Evolutionary conservation across 2,888 invertebrate genomes (phyloP), one percentile per base, ranked within the genome.

Genomic region (Megaustenia siamemsis): DNA sequence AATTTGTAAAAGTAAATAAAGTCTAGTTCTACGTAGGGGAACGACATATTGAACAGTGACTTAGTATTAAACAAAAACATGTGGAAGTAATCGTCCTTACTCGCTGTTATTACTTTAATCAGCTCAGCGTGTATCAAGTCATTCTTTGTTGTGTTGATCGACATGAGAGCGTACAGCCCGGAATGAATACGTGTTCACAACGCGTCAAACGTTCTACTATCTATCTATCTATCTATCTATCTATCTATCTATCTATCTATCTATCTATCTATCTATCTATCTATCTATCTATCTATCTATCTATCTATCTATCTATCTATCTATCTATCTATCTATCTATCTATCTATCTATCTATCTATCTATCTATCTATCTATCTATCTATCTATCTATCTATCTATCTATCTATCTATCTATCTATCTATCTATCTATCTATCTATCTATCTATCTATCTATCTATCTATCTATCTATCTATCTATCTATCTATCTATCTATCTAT

Each of bases 401-500:
- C 24, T 56, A 32, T 21, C n/a, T 38, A 10, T 12, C 76, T 56
- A 32, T 56, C 76, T 76, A 32, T 56, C 75, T 75, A n/a, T 75
- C 75, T 75, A 35, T 56, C 35, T 53, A 28, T 56, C 76, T 56
- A 32, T 56, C 53, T 56, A 38, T 56, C 76, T 56, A 32, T 56
- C 53, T 56, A 15, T 76, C 76, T 76, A 32, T 76, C 53, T 76
- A 32, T 76, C 53, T 76, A 32, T 76, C 76, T 76, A 32, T 76
- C 56, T 76, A 28, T 53, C 35, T 73, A 40, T 76, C 76, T 76
- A 32, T 76, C 53, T 76, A 32, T 76, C 83, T 83, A n/a, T 83
- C 78, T 83, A n/a, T 83, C 69, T 78, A 32, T 78, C 68, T 83
- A 60, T 78, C 71, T 83, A n/a, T 83, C 71, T 78, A 49, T 83